Conservation (phyloP, 1,140 invertebrate genomes). For the Hypsibius dujardini region DNA sequence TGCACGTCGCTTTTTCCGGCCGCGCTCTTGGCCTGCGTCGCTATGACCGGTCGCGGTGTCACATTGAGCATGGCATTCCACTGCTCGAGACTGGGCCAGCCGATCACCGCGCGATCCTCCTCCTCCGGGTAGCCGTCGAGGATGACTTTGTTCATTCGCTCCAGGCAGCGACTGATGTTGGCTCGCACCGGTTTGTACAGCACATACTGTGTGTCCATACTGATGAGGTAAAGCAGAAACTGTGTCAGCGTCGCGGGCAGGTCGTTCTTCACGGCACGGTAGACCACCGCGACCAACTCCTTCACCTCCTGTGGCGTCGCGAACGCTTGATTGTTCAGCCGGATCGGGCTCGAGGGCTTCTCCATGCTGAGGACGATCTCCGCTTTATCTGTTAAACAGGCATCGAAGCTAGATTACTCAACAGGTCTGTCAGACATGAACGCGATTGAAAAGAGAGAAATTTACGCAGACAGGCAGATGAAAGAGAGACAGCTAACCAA, state of each 20-base stretch:
- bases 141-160: neutral
- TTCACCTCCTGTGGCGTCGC: neutral
- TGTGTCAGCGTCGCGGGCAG: neutral
- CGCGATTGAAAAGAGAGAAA: no score
- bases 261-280: neutral
- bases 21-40: neutral
- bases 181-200: conserved; percentile 7
- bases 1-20: neutral
- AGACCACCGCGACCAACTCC: conserved; percentile 3
- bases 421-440: no score
- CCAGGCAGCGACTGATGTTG: neutral
- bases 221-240: conserved; percentile 12
- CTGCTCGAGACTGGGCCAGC: neutral
- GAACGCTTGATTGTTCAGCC: neutral
- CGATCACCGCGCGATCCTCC: neutral
- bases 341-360: neutral
- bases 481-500: no score
- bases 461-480: no score
- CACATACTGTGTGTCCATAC: neutral
- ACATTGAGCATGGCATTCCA: conserved; percentile 6
- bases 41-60: neutral
- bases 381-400: neutral
- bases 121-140: neutral
- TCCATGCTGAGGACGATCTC: conserved; percentile 6
- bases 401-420: no score